Evolutionary conservation across 2,797 vertebrate species (phyloP).

Genomic region (Pseudomugil tenellus): DNA sequence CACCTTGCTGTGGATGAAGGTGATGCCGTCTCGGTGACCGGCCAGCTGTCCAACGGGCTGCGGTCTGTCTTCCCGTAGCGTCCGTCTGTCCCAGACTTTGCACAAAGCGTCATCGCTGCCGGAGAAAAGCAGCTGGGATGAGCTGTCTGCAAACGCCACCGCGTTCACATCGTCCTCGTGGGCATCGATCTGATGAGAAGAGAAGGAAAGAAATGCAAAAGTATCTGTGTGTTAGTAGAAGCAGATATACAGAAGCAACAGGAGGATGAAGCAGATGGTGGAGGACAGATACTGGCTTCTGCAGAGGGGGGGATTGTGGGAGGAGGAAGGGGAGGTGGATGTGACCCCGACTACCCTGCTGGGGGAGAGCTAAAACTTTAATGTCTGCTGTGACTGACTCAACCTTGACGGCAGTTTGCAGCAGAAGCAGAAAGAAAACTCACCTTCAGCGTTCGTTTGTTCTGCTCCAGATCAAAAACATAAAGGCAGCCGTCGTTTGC

Average conservation of each 20-base stretch:
- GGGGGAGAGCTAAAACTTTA: constrained; percentile 36
- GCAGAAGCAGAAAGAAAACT: constrained; percentile 25
- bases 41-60: constrained; percentile 92
- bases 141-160: constrained; percentile 90
- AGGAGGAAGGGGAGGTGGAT: constrained; percentile 12
- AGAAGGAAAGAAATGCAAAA: constrained; percentile 4
- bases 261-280: constrained; percentile 61
- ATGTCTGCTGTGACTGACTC: constrained; percentile 15
- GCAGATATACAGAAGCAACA: background rate
- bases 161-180: constrained; percentile 95
- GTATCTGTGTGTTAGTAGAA: constrained; percentile 5
- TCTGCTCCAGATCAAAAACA: constrained; percentile 91
- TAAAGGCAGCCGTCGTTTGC: constrained; percentile 95
- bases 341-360: constrained; percentile 24
- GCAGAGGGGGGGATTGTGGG: constrained; percentile 30
- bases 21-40: constrained; percentile 94
- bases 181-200: constrained; percentile 85
- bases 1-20: constrained; percentile 97
- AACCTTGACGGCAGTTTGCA: constrained; percentile 40
- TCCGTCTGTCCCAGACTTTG: constrained; percentile 94
- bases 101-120: constrained; percentile 93
- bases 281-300: constrained; percentile 52
- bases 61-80: constrained; percentile 90
- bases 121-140: constrained; percentile 93
- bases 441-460: constrained; percentile 90